These are phyloP conservation scores for Dissostichus mawsoni DNA, from an alignment of 2,113 vertebrate genomes.

Conservation along the genomic window DNA sequence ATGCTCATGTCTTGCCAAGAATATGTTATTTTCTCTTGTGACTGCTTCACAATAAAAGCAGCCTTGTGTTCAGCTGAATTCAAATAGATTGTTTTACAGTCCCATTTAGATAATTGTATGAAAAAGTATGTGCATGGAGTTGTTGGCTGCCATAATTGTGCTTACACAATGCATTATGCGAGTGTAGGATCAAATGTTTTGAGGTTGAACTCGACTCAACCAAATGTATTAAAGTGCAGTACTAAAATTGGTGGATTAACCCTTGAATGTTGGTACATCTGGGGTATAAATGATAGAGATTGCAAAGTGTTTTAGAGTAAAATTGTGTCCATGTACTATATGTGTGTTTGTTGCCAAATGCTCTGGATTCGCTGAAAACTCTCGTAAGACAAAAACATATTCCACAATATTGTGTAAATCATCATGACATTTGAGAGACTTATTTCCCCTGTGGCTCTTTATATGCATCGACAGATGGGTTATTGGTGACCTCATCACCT, in stretches of 20 bases:
- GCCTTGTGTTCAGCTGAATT: neutral
- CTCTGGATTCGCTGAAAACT: neutral
- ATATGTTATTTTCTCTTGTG: neutral
- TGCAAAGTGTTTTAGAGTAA: neutral
- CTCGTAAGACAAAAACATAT: neutral
- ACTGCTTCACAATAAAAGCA: neutral
- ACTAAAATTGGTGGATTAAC: neutral
- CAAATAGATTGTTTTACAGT: neutral
- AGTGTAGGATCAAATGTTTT: neutral
- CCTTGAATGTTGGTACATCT: neutral
- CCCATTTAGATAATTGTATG: too few relatives aligned
- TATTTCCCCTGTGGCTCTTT: neutral
- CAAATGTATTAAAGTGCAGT: neutral
- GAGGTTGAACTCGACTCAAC: neutral
- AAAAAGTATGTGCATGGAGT: neutral
- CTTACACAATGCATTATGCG: neutral
- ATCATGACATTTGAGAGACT: neutral
- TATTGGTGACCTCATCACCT: slow-evolving; percentile 68
- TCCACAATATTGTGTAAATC: neutral
- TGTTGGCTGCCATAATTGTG: neutral
- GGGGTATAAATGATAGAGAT: neutral
- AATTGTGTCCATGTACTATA: neutral
- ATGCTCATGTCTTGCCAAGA: neutral
- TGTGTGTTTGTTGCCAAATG: neutral
- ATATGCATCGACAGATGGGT: slow-evolving; percentile 63